Evolutionary conservation across 2,113 vertebrate genomes (phyloP).

Genomic region (Erythrolamprus reginae): DNA sequence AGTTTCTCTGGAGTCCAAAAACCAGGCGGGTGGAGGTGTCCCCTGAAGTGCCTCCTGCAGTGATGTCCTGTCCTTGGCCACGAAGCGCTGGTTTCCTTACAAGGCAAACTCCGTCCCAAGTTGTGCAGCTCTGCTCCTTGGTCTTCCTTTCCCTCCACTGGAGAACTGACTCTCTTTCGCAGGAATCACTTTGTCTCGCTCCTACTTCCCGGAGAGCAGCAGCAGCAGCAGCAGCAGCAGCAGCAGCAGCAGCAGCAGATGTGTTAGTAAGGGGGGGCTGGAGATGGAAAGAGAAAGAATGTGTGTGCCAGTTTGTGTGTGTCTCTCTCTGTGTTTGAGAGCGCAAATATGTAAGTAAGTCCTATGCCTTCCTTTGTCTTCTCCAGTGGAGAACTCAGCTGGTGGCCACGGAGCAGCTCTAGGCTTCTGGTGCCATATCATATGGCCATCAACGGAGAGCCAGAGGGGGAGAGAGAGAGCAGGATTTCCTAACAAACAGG

Average conservation of each 20-base stretch:
- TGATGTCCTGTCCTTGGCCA: background rate
- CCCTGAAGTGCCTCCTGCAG: background rate
- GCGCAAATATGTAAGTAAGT: background rate
- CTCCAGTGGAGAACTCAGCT: slow-evolving; percentile 22
- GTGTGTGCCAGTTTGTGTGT: background rate
- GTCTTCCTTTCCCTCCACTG: background rate
- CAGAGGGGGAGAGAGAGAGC: slow-evolving; percentile 4
- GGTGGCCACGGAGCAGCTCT: slow-evolving; percentile 28
- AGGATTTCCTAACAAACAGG: slow-evolving; percentile 5
- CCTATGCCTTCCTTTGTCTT: slow-evolving; percentile 7
- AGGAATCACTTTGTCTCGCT: slow-evolving; percentile 11
- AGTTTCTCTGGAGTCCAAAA: slow-evolving; percentile 52
- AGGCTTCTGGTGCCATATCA: slow-evolving; percentile 47
- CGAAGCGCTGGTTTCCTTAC: background rate
- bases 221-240: background rate
- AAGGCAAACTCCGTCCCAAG: slow-evolving; percentile 37
- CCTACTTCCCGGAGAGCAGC: background rate
- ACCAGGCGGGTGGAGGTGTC: background rate
- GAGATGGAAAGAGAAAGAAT: background rate
- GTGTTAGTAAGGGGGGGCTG: background rate
- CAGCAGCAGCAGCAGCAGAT: background rate
- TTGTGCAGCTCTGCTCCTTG: background rate
- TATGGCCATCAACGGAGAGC: slow-evolving; percentile 32
- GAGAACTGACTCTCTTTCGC: background rate
- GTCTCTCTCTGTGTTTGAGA: background rate